Percentiles rank a stretch among this genome's conserved stretches.
Evolutionary conservation across 1,140 invertebrate species (phyloP).

Genomic region (Cotesia glomerata): DNA sequence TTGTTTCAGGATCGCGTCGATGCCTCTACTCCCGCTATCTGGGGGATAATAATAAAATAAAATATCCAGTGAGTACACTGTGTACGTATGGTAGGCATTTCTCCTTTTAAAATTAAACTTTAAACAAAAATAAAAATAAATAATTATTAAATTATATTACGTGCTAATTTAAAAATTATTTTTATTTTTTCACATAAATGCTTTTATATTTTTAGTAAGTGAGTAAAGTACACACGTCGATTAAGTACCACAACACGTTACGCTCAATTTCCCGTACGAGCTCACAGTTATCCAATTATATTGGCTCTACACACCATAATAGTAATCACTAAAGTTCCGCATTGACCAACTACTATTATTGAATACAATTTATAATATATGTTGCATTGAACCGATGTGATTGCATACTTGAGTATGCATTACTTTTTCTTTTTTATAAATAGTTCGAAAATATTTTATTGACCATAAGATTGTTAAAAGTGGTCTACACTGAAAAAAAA

Average conservation of each 20-base stretch:
- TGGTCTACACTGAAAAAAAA: too few species aligned
- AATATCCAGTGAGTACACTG: conserved; percentile 38
- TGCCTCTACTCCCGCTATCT: conserved; percentile 57
- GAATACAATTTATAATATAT: neutral
- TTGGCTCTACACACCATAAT: conserved; percentile 24
- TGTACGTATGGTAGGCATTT: neutral
- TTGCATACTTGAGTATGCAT: neutral
- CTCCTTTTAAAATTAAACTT: neutral
- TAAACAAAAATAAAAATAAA: neutral
- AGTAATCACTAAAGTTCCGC: conserved; percentile 29
- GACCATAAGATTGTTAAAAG: too few species aligned
- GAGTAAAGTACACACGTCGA: neutral
- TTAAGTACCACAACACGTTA: conserved; percentile 21
- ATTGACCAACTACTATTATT: conserved; percentile 26
- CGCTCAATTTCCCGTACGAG: conserved; percentile 34
- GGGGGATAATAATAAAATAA: conserved; percentile 48
- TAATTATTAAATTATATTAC: neutral
- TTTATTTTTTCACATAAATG: neutral
- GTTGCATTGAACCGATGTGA: neutral
- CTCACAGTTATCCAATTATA: conserved; percentile 37
- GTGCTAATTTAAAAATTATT: neutral
- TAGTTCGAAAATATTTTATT: too few species aligned
- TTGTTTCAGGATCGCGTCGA: conserved; percentile 58
- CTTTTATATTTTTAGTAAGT: neutral
- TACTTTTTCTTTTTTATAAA: conserved; percentile 1